Evolutionary conservation across 2,888 invertebrate genomes (phyloP).

Genomic region (Drosophila meridionalis): DNA sequence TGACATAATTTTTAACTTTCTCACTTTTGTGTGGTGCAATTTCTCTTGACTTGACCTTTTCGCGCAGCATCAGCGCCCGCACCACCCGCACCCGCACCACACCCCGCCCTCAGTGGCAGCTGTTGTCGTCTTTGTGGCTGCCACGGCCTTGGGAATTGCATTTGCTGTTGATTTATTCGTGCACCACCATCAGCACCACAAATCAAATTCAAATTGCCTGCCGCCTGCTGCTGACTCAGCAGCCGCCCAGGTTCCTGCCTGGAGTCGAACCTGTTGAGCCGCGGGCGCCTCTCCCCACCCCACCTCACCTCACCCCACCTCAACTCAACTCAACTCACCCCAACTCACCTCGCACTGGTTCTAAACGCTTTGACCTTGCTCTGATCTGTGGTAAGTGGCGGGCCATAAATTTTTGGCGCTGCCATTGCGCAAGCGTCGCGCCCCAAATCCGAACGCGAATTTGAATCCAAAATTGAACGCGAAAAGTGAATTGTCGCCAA

Average conservation of each 20-base stretch:
- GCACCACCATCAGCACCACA: slow-evolving; percentile 50
- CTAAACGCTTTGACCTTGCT: slow-evolving; percentile 76
- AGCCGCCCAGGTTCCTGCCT: slow-evolving; percentile 24
- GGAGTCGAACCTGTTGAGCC: slow-evolving; percentile 34
- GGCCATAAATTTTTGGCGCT: slow-evolving; percentile 68
- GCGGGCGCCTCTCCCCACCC: too few relatives aligned
- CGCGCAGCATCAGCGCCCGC: slow-evolving; percentile 23
- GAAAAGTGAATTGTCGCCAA: slow-evolving; percentile 76
- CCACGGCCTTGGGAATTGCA: slow-evolving; percentile 72
- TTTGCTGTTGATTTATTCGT: slow-evolving; percentile 69
- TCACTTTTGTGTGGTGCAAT: slow-evolving; percentile 73
- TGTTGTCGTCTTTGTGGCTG: slow-evolving; percentile 35
- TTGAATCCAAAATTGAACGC: slow-evolving; percentile 51
- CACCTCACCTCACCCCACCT: neutral
- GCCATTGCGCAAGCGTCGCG: slow-evolving; percentile 64
- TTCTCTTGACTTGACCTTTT: slow-evolving; percentile 78
- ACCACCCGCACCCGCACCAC: neutral
- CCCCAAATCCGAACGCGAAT: slow-evolving; percentile 47
- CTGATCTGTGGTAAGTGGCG: slow-evolving; percentile 60
- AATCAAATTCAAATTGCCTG: slow-evolving; percentile 70
- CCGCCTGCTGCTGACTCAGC: slow-evolving; percentile 59
- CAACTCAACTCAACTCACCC: neutral
- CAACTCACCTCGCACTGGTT: slow-evolving; percentile 50
- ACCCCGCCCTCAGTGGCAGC: neutral
- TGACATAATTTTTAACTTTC: slow-evolving; percentile 80